Base-by-base conservation (phyloP, 2,797 vertebrate species). In the Rhabdomys pumilio region DNA sequence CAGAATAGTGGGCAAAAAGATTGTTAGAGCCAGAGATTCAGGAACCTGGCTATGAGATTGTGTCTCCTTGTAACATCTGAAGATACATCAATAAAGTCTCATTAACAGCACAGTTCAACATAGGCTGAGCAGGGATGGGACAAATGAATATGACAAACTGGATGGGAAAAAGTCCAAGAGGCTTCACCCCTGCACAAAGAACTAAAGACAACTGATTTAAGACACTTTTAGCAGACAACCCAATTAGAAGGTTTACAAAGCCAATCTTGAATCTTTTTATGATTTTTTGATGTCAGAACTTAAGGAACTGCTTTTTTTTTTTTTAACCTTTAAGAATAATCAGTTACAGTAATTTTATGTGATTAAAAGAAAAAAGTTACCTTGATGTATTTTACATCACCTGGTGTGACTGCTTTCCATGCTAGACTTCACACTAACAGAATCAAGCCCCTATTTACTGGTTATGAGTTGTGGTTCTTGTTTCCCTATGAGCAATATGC, bases 401-500 rank as follows among this genome's bases (percentile, higher is more conserved):
- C 53, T 72, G 20, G 13, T 90, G 4, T 90, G n/a, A 79, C 15
- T 87, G 0, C 17, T 92, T 26, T 93, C n/a, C 7, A 8, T 76
- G 31, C 5, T 5, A 88, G 38, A 61, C 34, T 69, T 93, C 38
- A 3, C 34, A 85, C 38, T 63, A 7, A 82, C 72, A 90, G 41
- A 85, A 80, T 57, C 82, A 83, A 92, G 15, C 0, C 31, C 26
- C 6, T 38, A 89, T 41, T 14, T 59, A 34, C 22, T 91, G 76
- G 41, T 63, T 87, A 17, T 93, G 57, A 97, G 75, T 57, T 26
- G 3, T 86, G 81, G 67, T 67, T 63, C 19, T 22, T 83, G 26
- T 89, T 93, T 95, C 50, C n/a, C 38, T 24, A n/a, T 15, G 50
- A 95, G 90, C 73, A 89, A 29, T 61, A 89, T 61, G 61, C 50